Evolutionary conservation across 2,797 vertebrate genomes (phyloP), one percentile per base, ranked within the genome.

Genomic region (Tokudaia muenninki): DNA sequence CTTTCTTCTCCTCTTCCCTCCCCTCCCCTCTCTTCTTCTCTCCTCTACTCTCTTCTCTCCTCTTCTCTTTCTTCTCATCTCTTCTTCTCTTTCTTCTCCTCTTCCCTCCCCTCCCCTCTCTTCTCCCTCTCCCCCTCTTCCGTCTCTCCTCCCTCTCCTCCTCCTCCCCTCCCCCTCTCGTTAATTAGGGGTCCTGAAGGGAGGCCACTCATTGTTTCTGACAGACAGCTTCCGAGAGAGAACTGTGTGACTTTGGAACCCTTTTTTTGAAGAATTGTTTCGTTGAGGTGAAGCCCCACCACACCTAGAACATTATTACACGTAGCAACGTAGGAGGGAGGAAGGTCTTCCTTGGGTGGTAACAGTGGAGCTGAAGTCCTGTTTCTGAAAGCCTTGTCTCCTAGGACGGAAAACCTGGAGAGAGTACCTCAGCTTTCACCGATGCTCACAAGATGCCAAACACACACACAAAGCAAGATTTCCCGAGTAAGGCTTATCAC

Each of bases 131-230:
- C n/a, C 11, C 17, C 44, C 17, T n/a, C 3, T n/a, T n/a, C n/a
- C n/a, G n/a, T n/a, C n/a, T 7, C 63, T 63, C 41, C 41, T 41
- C 41, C 41, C 41, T 74, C n/a, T 74, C 11, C 72, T 72, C 80
- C 41, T 61, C 16, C 37, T 52, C 57, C 21, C 10, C 34, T 22
- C 57, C 83, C 83, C n/a, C 2, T 50, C 80, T 93, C 44, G 59
- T 95, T 96, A 96, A 97, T 97, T 95, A 96, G 57, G 37, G 59
- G 29, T 65, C 94, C 92, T 44, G 61, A 79, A 91, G 44, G n/a
- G 31, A 90, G 92, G 90, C 55, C 75, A 77, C 75, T 84, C 52
- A 52, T 55, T 50, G 87, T 92, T 87, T 91, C 94, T 97, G 96
- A 97, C 95, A 91, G 91, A 94, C 83, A 94, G 63, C 74, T 70